Evolutionary conservation across 2,888 invertebrate genomes (phyloP).

Genomic region (Drosophila kanekoi): DNA sequence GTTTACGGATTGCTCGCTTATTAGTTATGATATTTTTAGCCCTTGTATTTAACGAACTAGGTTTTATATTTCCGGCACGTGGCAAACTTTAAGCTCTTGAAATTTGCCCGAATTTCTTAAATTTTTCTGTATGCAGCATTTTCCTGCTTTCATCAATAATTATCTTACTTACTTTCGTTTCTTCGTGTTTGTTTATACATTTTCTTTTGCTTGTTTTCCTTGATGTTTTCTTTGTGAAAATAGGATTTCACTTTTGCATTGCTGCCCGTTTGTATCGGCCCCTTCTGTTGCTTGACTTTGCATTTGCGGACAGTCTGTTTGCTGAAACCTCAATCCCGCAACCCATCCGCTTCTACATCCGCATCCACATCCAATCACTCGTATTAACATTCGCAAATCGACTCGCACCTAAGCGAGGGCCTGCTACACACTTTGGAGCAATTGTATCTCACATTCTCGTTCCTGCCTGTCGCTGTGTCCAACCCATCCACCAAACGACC

Average conservation of each 20-base stretch:
- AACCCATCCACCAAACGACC: slow-evolving; percentile 1
- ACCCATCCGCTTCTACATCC: neutral
- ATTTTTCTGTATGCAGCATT: neutral
- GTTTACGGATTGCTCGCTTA: no score
- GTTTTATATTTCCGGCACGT: slow-evolving; percentile 8
- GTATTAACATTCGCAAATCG: slow-evolving; percentile 5
- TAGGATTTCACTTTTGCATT: slow-evolving; percentile 7
- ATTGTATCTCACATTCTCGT: slow-evolving; percentile 25
- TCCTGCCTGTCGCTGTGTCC: neutral
- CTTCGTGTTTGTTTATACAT: neutral
- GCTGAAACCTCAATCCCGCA: no score
- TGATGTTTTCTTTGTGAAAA: neutral
- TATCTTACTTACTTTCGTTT: neutral
- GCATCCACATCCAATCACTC: neutral
- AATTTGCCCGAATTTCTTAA: neutral
- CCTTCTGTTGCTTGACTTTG: slow-evolving; percentile 9
- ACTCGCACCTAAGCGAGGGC: neutral
- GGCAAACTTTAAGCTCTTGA: slow-evolving; percentile 9
- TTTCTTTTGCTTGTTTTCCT: neutral
- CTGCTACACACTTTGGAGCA: slow-evolving; percentile 21
- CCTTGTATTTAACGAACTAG: slow-evolving; percentile 4
- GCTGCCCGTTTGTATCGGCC: neutral
- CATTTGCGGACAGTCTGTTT: neutral
- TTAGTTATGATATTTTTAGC: no score
- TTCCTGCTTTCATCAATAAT: slow-evolving; percentile 8